Evolutionary conservation across 2,888 invertebrate genomes (phyloP), one percentile per base, ranked within the genome.

Genomic region (Neoascia interrupta): DNA sequence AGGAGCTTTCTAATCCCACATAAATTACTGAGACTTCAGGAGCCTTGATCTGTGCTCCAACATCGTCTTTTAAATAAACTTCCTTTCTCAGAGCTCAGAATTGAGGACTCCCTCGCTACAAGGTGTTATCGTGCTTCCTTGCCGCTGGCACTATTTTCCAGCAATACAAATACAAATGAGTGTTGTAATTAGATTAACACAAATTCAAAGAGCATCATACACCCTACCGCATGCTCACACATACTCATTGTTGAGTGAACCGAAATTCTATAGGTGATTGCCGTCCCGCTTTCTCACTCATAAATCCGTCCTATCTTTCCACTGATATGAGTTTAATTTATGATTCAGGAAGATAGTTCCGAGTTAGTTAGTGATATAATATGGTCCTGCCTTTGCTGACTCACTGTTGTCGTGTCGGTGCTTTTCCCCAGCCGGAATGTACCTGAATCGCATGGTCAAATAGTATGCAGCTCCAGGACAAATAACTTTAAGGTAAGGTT

Each of bases 271-370:
- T 6, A 31, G 26, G 39, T 31, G 43, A n/a, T 43, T 36, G 39
- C 66, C 49, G 49, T 41, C 66, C 43, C 68, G 37, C 19, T 75
- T n/a, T n/a, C 28, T 68, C 34, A 49, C 61, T 79, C 73, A 63
- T 79, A 73, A 79, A 79, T 76, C 64, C 26, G 58, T 31, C 31
- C 72, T 76, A 79, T 79, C 79, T 51, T 61, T 79, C 21, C 47
- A 73, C 79, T 51, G 79, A 68, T 68, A 73, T 61, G 73, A 43
- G 56, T 61, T 79, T 61, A 79, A 79, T 73, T 79, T 72, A 72
- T 79, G 54, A 79, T 72, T 23, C 66, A 73, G 61, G 79, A 73
- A 73, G 73, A 79, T 73, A 73, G 73, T 73, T 73, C 73, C 54
- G 54, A 79, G 61, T 54, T 43, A 61, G 76, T 76, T 66, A 39